Percentiles rank a stretch among this genome's conserved stretches.
Evolutionary conservation across 2,888 invertebrate species (phyloP).

Genomic region (Cantharis rufa): DNA sequence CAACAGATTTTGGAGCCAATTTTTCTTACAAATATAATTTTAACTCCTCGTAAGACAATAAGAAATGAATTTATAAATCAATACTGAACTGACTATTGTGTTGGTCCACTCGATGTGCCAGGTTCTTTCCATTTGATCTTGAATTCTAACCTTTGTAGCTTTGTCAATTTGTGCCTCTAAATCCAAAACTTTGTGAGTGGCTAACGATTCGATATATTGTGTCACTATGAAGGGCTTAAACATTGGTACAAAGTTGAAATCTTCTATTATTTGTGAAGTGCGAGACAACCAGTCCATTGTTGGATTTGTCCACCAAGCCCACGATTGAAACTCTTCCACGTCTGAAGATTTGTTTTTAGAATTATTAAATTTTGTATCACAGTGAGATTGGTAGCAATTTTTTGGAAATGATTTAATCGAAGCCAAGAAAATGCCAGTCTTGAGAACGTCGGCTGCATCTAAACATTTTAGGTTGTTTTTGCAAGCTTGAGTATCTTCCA

Average conservation of each 20-base stretch:
- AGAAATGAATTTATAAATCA: constrained; percentile 8
- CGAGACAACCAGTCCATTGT: constrained; percentile 53
- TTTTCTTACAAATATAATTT: not conserved
- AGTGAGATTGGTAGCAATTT: constrained; percentile 24
- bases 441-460: constrained; percentile 48
- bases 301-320: constrained; percentile 55
- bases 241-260: constrained; percentile 36
- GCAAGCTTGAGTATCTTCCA: not conserved
- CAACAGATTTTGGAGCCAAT: not conserved
- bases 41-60: constrained; percentile 17
- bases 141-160: constrained; percentile 51
- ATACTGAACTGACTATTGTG: constrained; percentile 31
- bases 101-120: constrained; percentile 57
- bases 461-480: constrained; percentile 31
- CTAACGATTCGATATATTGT: constrained; percentile 41
- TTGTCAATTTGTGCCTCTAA: constrained; percentile 51
- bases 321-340: constrained; percentile 32
- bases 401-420: constrained; percentile 41
- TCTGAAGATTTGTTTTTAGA: constrained; percentile 37
- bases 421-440: constrained; percentile 51
- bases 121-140: constrained; percentile 53
- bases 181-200: constrained; percentile 44
- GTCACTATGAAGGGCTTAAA: constrained; percentile 30
- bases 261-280: constrained; percentile 44
- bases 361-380: constrained; percentile 12